Evolutionary conservation across 2,888 invertebrate species (phyloP), one percentile per base, ranked within the genome.

Genomic region (Fragum fragum): DNA sequence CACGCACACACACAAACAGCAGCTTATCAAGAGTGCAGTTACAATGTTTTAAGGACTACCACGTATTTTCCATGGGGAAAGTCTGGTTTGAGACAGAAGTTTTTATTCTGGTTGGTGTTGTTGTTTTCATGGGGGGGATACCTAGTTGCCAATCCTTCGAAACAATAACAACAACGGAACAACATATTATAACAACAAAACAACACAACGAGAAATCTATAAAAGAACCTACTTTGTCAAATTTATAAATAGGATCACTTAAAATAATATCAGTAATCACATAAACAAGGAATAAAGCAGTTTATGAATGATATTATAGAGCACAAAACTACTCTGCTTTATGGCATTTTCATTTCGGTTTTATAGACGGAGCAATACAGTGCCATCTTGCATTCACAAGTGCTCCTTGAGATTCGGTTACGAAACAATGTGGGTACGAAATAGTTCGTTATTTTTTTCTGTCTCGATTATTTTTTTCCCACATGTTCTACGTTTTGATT

Each of bases 301-400:
- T 72, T 57, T 21, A 72, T 55, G 57, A 72, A 53, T 72, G 55
- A 32, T 57, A 72, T 72, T 55, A 72, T 57, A 55, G 28, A 11
- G n/a, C 55, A 32, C n/a, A 72, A 39, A 16, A 55, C 29, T 18
- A 57, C 14, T 16, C 32, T 18, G 26, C 70, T 77, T 74, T 70
- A 74, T 68, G 79, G 26, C 42, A 59, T 29, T 69, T 79, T 79
- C 53, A 79, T 79, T 73, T 70, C 28, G 18, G 23, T 79, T 79
- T 79, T 79, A 79, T 74, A 23, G 9, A 23, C 23, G 39, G 21
- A 21, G 57, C 32, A 39, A 39, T 57, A 57, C 11, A 36, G 18
- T 29, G 23, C 53, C 36, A 57, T 55, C 23, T 16, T 36, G 9
- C 57, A 3, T 6, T 21, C 23, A 72, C 57, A 57, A 72, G 57